These are phyloP conservation scores for Myotis pilosus DNA, from an alignment of 2,797 vertebrate species.

Conservation along the genomic window DNA sequence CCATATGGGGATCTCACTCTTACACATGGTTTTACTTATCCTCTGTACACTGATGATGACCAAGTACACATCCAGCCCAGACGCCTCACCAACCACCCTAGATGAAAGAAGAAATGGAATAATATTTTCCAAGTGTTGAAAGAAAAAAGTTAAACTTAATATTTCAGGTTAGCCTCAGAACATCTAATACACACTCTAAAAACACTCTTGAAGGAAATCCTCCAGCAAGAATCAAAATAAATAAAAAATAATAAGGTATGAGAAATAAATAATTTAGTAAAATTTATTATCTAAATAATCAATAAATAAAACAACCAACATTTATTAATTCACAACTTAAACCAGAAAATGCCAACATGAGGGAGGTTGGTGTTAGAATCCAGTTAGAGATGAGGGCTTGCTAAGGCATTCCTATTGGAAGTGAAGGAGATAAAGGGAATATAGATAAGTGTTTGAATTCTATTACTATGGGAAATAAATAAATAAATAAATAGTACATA, in stretches of 20 bases:
- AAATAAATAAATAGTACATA: not conserved
- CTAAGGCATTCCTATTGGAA: not conserved
- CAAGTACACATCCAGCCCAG: not conserved
- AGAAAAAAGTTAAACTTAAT: not conserved
- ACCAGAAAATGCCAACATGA: not conserved
- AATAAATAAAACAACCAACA: not conserved
- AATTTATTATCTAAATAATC: not conserved
- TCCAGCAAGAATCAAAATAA: not conserved
- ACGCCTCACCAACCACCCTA: not conserved
- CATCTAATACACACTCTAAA: not conserved
- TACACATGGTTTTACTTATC: not conserved
- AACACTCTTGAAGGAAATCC: not conserved
- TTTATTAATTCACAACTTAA: not conserved
- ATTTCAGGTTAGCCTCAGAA: not conserved
- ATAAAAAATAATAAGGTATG: not conserved
- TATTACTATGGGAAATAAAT: constrained; percentile 3
- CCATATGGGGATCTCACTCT: not conserved
- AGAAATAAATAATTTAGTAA: not conserved
- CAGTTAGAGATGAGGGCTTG: not conserved
- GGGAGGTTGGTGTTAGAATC: not conserved
- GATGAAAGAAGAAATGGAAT: not conserved
- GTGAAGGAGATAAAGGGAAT: not conserved
- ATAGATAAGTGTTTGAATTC: not conserved
- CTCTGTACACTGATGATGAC: not conserved
- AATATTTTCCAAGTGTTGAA: not conserved